Evolutionary conservation across 2,113 vertebrate species (phyloP), one percentile per base, ranked within the genome.

Genomic region (Maccullochella peelii): DNA sequence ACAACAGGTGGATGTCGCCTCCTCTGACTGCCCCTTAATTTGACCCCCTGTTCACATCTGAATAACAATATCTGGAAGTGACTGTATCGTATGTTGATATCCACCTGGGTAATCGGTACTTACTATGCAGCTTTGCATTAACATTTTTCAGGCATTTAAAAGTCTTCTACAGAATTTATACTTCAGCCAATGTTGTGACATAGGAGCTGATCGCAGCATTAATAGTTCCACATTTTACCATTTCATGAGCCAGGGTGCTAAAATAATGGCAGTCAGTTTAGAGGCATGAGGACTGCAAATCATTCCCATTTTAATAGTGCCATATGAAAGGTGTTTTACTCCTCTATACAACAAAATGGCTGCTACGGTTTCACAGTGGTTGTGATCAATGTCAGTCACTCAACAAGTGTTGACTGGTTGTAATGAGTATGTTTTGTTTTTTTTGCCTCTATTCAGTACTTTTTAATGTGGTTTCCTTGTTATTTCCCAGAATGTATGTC

Each of bases 41-140:
- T 82, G 77, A 87, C 82, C 59, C 57, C 71, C 40, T n/a, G 52
- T 79, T 71, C 78, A 49, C 40, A n/a, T 76, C 68, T 80, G 71
- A 86, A 86, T 79, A 88, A 81, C 57, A 79, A 80, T 80, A 47
- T 61, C 69, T 67, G 33, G 52, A 54, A 66, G 55, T 69, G 59
- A 79, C 55, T 54, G 44, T 49, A 14, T 77, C 8, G 50, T 52
- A 78, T 33, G 59, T 21, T 50, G n/a, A 67, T 77, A 66, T 61
- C 49, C 52, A 21, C 58, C n/a, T 20, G 20, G 54, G 14, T 50
- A 40, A 72, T 82, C 23, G 23, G 14, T 69, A 33, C 38, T 86
- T 69, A 57, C 55, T 16, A 4, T 52, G 65, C 54, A 66, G 50
- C 62, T 68, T 87, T 73, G 18, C 57, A 69, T 89, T 44, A 68